phyloP scores from a whole-genome alignment of 1,140 invertebrate species.

The Mamestra configurata region DNA sequence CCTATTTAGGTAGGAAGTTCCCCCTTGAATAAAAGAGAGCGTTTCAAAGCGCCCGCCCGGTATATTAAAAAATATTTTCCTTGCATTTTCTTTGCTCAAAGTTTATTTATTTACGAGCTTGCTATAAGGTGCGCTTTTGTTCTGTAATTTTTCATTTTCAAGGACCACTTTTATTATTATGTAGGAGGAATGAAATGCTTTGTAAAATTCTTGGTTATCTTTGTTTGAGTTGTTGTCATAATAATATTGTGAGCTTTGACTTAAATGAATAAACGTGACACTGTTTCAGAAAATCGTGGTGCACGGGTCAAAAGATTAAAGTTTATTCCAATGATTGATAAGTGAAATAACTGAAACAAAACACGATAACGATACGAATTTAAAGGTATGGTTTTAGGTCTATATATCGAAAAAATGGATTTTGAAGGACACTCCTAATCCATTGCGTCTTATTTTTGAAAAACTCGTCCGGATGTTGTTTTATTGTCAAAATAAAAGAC shows the following conservation, averaged over 20 bases:
- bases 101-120: constrained; percentile 55
- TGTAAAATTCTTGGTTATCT: not conserved
- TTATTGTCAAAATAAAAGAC: too few relatives aligned
- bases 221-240: constrained; percentile 2
- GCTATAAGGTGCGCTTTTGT: constrained; percentile 36
- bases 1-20: constrained; percentile 69
- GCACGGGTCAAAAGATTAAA: not conserved
- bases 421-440: too few relatives aligned
- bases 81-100: constrained; percentile 56
- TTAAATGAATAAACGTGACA: constrained; percentile 6
- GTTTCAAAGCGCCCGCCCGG: constrained; percentile 62
- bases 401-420: too few relatives aligned
- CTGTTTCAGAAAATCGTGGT: not conserved
- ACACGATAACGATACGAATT: constrained; percentile 1
- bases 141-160: constrained; percentile 43
- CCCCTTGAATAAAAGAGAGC: constrained; percentile 63
- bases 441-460: too few relatives aligned
- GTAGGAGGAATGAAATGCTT: constrained; percentile 7
- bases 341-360: not conserved
- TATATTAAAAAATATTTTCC: constrained; percentile 73
- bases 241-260: constrained; percentile 3
- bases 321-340: not conserved
- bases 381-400: too few relatives aligned
- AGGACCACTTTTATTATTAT: constrained; percentile 7
- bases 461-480: too few relatives aligned